Evolutionary conservation across 1,140 invertebrate genomes (phyloP).

Genomic region (Arion vulgaris): DNA sequence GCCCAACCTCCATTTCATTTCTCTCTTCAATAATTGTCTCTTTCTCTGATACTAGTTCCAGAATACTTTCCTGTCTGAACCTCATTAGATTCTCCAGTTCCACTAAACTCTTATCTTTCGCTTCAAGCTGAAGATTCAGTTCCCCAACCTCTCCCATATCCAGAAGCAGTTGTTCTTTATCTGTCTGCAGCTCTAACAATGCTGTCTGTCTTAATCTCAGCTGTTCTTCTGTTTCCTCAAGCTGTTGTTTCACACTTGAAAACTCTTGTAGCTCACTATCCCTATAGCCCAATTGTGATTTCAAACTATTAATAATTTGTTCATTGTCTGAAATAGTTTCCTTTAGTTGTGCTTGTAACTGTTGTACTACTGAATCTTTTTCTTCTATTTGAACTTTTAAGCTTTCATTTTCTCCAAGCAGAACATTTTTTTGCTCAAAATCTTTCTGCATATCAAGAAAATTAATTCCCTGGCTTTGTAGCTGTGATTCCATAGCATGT

Average conservation of each 20-base stretch:
- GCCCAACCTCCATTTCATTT: neutral
- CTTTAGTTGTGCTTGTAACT: neutral
- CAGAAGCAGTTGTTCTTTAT: slow-evolving; percentile 22
- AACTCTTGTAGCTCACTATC: slow-evolving; percentile 27
- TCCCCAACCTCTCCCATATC: slow-evolving; percentile 25
- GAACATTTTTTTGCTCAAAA: neutral
- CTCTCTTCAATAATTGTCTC: slow-evolving; percentile 10
- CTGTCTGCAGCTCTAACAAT: slow-evolving; percentile 28
- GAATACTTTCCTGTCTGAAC: slow-evolving; percentile 24
- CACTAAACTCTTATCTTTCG: slow-evolving; percentile 13
- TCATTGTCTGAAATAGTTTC: neutral
- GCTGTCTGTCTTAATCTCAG: slow-evolving; percentile 17
- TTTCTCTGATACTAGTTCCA: slow-evolving; percentile 19
- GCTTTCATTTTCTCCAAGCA: neutral
- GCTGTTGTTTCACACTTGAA: slow-evolving; percentile 22
- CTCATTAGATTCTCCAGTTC: slow-evolving; percentile 28
- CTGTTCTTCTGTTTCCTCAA: slow-evolving; percentile 31
- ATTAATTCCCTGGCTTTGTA: neutral
- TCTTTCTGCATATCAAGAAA: neutral
- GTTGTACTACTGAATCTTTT: neutral
- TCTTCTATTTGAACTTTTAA: neutral
- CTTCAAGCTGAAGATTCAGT: slow-evolving; percentile 30
- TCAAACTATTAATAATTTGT: neutral
- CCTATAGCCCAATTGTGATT: neutral
- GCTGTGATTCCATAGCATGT: neutral